These are phyloP conservation scores for Volucella inflata DNA, from an alignment of 2,888 invertebrate species.

Conservation along the genomic window DNA sequence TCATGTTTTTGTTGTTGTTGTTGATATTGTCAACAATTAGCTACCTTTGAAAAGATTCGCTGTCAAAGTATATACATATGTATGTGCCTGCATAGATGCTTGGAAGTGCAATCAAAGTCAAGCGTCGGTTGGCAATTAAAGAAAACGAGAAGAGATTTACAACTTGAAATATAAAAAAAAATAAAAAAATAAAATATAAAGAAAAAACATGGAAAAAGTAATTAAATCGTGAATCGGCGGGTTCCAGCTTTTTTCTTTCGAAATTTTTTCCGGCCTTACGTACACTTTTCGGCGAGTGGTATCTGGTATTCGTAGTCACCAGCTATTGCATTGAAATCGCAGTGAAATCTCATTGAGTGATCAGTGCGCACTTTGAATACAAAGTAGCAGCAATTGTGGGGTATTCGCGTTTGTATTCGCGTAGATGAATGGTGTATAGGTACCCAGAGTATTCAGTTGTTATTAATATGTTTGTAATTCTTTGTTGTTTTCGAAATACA, in stretches of 20 bases:
- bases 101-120: slow-evolving; percentile 30
- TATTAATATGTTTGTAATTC: slow-evolving; percentile 57
- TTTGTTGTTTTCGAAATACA: slow-evolving; percentile 45
- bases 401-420: slow-evolving; percentile 44
- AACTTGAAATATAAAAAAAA: background rate
- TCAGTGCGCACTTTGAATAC: slow-evolving; percentile 63
- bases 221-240: background rate
- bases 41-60: slow-evolving; percentile 39
- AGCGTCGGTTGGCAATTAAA: slow-evolving; percentile 19
- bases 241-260: background rate
- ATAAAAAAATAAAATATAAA: background rate
- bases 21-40: slow-evolving; percentile 21
- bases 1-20: slow-evolving; percentile 29
- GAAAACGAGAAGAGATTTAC: background rate
- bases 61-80: background rate
- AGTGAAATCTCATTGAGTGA: slow-evolving; percentile 64
- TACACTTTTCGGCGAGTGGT: slow-evolving; percentile 1
- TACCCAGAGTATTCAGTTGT: slow-evolving; percentile 39
- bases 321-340: slow-evolving; percentile 58
- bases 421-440: slow-evolving; percentile 55
- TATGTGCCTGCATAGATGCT: slow-evolving; percentile 4
- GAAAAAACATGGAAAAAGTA: slow-evolving; percentile 1
- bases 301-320: slow-evolving; percentile 23
- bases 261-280: slow-evolving; percentile 38
- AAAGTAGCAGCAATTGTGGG: slow-evolving; percentile 59